Evolutionary conservation across 2,888 invertebrate genomes (phyloP), one percentile per base, ranked within the genome.

Genomic region (Notodonta dromedarius): DNA sequence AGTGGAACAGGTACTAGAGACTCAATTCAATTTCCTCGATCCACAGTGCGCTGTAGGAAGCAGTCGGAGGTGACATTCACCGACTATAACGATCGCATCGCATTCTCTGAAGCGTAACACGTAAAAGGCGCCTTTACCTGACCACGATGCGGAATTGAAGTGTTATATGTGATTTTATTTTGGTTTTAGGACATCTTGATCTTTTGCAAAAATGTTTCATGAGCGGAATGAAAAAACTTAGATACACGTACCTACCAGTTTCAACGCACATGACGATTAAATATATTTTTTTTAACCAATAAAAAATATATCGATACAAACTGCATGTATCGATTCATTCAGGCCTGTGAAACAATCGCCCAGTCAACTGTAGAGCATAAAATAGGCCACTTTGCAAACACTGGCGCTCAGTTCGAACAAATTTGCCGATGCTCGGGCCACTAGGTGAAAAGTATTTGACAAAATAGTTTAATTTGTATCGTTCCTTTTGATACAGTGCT

Each of bases 21-120:
- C 78, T 79, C 80, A 76, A 87, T 87, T 85, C 84, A 86, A 87
- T 87, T 87, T 87, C 79, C 83, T 67, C 77, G 76, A 79, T 82
- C 82, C 78, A 76, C 74, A 66, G 70, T 70, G 70, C 69, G 67
- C 66, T 56, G 60, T 54, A 59, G 61, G 59, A 59, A 59, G 61
- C 58, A 71, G 70, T 69, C 59, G 60, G 67, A 73, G 74, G 77
- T 78, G 80, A 82, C 76, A 75, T 79, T 77, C 66, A 67, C 70
- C 72, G 72, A 69, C 73, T 73, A 79, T 80, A 83, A 78, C 77
- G 78, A 80, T 80, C 77, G 74, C 77, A 74, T 77, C 77, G 74
- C 77, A 74, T 77, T 79, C 74, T 70, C 66, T 70, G 74, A 69
- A 74, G 65, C 71, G 74, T 69, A 65, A 74, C 70, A 70, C 71